phyloP scores from a whole-genome alignment of 2,888 invertebrate genomes.

The Thyatira batis region DNA sequence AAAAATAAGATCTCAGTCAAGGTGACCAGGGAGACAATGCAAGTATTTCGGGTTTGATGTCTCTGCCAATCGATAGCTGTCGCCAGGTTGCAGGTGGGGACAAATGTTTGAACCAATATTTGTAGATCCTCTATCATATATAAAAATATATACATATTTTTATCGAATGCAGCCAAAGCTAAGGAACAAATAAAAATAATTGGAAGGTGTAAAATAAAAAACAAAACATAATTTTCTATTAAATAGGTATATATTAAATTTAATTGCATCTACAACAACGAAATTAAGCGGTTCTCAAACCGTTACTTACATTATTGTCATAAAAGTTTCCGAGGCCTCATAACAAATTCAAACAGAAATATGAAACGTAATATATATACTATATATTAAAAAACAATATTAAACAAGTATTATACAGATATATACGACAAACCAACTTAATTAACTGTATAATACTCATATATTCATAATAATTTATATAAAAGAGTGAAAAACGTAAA shows the following conservation, averaged over 20 bases:
- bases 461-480: constrained; percentile 18
- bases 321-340: constrained; percentile 56
- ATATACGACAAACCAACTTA: background rate
- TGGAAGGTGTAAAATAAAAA: constrained; percentile 36
- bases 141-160: no score
- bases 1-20: constrained; percentile 46
- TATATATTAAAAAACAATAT: background rate
- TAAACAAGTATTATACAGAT: constrained; percentile 1
- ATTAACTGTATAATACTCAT: constrained; percentile 4
- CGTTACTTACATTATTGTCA: constrained; percentile 63
- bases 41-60: constrained; percentile 33
- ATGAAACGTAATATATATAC: constrained; percentile 38
- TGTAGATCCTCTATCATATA: no score
- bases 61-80: constrained; percentile 30
- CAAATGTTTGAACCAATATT: constrained; percentile 15
- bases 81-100: constrained; percentile 18
- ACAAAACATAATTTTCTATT: constrained; percentile 56
- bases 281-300: constrained; percentile 48
- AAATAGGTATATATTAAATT: constrained; percentile 81
- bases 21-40: constrained; percentile 51
- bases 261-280: constrained; percentile 77
- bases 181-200: background rate
- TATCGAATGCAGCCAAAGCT: no score
- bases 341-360: constrained; percentile 32
- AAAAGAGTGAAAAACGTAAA: constrained; percentile 37